Evolutionary conservation across 2,113 vertebrate genomes (phyloP), one percentile per base, ranked within the genome.

Genomic region (Pelmatolapia mariae): DNA sequence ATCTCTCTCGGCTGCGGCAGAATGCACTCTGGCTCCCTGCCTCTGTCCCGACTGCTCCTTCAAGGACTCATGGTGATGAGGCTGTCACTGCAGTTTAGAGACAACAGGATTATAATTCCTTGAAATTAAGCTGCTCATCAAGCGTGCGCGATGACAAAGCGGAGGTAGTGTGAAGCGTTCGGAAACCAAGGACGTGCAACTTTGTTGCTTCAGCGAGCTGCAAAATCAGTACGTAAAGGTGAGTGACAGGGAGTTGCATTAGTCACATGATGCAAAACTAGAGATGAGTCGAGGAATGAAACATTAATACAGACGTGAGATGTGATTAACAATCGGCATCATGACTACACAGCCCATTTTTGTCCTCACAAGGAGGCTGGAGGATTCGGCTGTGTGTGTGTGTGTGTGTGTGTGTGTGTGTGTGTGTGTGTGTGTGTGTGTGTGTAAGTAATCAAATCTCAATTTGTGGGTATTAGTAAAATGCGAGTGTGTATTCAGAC

Each of bases 371-470:
- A 33, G 71, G 53, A 78, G 52, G 61, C 80, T 47, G 85, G 82
- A 90, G 33, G 86, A 81, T 80, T 73, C 5, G 57, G 87, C 56
- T 71, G 7, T 68, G 63, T 40, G 36, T 68, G 82, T 57, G 2
- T 47, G 45, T 29, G 26, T 29, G 26, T 29, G 26, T 45, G 43
- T 45, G 43, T 12, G 43, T 50, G 82, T 47, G 15, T 47, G 45
- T 19, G 50, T 54, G n/a, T n/a, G n/a, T n/a, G 80, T 80, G 78
- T 80, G 80, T 88, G 13, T 7, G 6, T n/a, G 18, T n/a, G 9
- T 54, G 26, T 29, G 86, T 31, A 45, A 90, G 85, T 89, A 88
- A 92, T 90, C 80, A 84, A 38, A 89, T 88, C 83, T 86, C 45
- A 3, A 86, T 91, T 86, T 89, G 84, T 83, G 40, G 71, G 18